These are phyloP conservation scores for Tortrix viridana DNA, from an alignment of 2,888 invertebrate genomes.

Conservation along the genomic window DNA sequence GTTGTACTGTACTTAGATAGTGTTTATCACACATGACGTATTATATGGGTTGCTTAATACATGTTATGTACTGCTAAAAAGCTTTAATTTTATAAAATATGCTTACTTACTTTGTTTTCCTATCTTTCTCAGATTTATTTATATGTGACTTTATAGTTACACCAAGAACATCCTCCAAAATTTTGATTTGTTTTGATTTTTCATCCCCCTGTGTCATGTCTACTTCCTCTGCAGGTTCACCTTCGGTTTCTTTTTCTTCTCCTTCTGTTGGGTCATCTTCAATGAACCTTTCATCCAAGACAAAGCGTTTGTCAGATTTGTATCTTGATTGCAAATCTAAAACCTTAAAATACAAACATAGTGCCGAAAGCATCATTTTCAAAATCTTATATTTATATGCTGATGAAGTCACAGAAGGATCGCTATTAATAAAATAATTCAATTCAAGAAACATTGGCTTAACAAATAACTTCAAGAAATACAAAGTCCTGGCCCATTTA, in stretches of 20 bases:
- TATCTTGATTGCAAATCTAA: conserved; percentile 88
- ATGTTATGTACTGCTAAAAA: background rate
- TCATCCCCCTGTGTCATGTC: conserved; percentile 72
- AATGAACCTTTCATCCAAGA: conserved; percentile 89
- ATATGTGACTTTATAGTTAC: conserved; percentile 63
- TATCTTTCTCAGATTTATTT: conserved; percentile 45
- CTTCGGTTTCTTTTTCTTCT: conserved; percentile 62
- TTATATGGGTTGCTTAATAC: too few species aligned
- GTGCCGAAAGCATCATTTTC: background rate
- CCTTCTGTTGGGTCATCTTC: conserved; percentile 79
- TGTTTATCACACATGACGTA: too few species aligned
- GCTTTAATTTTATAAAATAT: background rate
- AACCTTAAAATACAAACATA: conserved; percentile 68
- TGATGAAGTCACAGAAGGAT: too few species aligned
- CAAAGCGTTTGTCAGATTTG: conserved; percentile 91
- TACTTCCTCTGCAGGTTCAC: conserved; percentile 61
- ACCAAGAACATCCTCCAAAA: conserved; percentile 83
- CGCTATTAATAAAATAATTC: too few species aligned
- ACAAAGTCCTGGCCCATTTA: too few species aligned
- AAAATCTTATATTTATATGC: too few species aligned
- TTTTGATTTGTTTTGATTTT: conserved; percentile 80
- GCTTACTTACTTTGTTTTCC: conserved; percentile 58
- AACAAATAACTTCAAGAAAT: too few species aligned
- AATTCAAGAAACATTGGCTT: too few species aligned
- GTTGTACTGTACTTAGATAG: too few species aligned